A percentile compares a stretch with the other conserved stretches of the same genome.
Conservation (phyloP, 1,140 invertebrate genomes). For the Stenopsyche tienmushanensis region DNA sequence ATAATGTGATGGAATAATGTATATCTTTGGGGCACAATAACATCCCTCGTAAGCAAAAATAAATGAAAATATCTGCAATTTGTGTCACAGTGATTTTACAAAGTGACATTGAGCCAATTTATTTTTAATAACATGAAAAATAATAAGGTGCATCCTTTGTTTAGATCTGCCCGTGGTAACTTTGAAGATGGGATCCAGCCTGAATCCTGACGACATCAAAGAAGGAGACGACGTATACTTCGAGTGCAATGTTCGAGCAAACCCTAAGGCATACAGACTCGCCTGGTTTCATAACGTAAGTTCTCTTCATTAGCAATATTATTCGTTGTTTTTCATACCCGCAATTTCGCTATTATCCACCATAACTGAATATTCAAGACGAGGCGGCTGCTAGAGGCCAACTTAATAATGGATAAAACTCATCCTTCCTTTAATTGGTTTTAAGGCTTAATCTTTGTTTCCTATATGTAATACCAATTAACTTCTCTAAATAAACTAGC, state of each 20-base stretch:
- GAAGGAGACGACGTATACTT: slow-evolving; percentile 84
- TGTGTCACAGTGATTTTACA: too few species aligned
- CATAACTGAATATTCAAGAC: too few species aligned
- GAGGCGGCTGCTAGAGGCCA: too few species aligned
- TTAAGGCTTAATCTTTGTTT: neutral
- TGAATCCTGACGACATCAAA: slow-evolving; percentile 80
- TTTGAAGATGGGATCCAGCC: slow-evolving; percentile 73
- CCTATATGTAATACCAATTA: neutral
- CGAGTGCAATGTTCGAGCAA: slow-evolving; percentile 75
- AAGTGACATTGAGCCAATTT: too few species aligned
- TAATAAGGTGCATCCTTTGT: neutral
- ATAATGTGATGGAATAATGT: too few species aligned
- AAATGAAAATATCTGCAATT: too few species aligned
- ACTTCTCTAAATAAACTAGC: slow-evolving; percentile 5
- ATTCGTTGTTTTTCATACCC: too few species aligned
- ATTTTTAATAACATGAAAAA: neutral
- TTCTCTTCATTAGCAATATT: too few species aligned
- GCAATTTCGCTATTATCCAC: too few species aligned
- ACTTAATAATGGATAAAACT: neutral
- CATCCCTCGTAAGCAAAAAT: too few species aligned
- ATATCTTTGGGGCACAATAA: too few species aligned
- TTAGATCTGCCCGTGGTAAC: slow-evolving; percentile 70
- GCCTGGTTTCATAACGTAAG: slow-evolving; percentile 86
- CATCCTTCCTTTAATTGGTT: neutral
- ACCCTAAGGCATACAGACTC: slow-evolving; percentile 77